These are phyloP conservation scores for Amyelois transitella DNA, from an alignment of 1,140 invertebrate genomes.

Conservation along the genomic window DNA sequence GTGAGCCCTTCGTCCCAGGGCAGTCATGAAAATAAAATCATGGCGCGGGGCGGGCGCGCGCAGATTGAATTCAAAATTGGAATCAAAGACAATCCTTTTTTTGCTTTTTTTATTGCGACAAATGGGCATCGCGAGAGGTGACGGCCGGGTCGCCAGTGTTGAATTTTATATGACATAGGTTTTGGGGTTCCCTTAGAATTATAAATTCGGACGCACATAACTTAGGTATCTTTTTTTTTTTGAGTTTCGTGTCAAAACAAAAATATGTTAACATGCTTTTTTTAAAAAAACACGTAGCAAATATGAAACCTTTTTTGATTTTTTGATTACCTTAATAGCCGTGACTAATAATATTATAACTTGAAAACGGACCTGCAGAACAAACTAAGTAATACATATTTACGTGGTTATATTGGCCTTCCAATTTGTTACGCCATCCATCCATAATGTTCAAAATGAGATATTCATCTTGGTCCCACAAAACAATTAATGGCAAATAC, in stretches of 20 bases:
- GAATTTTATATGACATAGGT: conserved; percentile 48
- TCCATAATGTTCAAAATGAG: background rate
- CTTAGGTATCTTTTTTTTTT: background rate
- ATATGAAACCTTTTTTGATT: too few relatives aligned
- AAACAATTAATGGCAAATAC: background rate
- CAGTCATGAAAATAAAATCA: conserved; percentile 71
- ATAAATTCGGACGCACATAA: background rate
- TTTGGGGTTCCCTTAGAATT: background rate
- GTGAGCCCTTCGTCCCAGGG: conserved; percentile 46
- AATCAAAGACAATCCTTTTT: conserved; percentile 69
- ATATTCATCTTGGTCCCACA: background rate
- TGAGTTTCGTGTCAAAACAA: background rate
- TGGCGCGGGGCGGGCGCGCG: conserved; percentile 51
- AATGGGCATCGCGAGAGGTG: conserved; percentile 42
- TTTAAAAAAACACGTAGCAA: too few relatives aligned
- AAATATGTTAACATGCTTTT: too few relatives aligned
- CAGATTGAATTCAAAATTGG: conserved; percentile 71
- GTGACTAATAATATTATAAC: too few relatives aligned
- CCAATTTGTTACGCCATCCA: background rate
- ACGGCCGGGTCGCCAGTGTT: conserved; percentile 42
- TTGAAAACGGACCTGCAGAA: too few relatives aligned
- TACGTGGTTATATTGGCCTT: background rate
- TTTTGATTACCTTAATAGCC: too few relatives aligned
- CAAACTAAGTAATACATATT: background rate
- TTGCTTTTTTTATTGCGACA: conserved; percentile 59